Evolutionary conservation across 2,888 invertebrate genomes (phyloP).

Genomic region (Cantharis rustica): DNA sequence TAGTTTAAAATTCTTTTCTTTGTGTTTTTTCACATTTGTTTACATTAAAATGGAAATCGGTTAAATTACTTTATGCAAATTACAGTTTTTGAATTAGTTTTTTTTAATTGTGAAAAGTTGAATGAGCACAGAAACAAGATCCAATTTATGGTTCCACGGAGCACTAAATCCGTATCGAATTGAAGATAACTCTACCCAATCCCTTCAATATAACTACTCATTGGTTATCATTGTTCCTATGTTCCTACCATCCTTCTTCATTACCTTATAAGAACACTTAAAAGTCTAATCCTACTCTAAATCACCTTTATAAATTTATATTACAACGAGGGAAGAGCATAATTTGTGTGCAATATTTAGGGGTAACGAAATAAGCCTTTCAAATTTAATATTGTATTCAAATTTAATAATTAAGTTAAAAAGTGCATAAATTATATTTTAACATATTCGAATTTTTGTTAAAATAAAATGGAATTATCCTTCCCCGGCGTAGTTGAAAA

Average conservation of each 20-base stretch:
- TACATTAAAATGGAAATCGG: neutral
- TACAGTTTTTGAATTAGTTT: neutral
- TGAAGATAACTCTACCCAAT: conserved; percentile 61
- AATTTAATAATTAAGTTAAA: neutral
- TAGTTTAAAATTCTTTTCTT: neutral
- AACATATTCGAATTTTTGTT: neutral
- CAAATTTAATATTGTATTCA: conserved; percentile 4
- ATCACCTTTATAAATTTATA: conserved; percentile 26
- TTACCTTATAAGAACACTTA: conserved; percentile 38
- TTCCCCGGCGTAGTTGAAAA: neutral
- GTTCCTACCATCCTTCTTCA: conserved; percentile 51
- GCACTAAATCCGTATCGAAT: conserved; percentile 62
- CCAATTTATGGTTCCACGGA: conserved; percentile 63
- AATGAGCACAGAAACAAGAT: conserved; percentile 47
- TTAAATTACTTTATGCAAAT: neutral
- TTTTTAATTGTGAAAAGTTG: neutral
- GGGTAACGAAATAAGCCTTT: neutral
- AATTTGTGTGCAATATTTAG: neutral
- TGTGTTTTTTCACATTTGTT: neutral
- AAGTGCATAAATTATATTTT: neutral
- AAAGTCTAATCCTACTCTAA: conserved; percentile 29
- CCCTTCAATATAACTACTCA: conserved; percentile 51
- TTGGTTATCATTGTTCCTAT: conserved; percentile 52
- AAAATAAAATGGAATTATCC: neutral
- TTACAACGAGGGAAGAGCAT: conserved; percentile 6